Evolutionary conservation across 2,113 vertebrate species (phyloP).

Genomic region (Alligator mississippiensis): DNA sequence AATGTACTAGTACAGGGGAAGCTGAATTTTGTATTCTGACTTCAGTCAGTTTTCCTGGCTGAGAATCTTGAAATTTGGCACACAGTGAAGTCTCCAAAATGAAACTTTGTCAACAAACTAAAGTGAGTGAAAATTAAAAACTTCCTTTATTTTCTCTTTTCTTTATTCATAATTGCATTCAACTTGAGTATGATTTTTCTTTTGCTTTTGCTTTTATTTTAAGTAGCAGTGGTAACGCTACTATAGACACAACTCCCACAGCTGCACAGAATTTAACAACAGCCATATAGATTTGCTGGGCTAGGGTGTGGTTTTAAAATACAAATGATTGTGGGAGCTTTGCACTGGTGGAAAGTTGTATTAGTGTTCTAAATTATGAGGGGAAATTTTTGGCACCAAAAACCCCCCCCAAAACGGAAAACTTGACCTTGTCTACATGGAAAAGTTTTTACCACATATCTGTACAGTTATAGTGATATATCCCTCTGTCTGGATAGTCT

Average conservation of each 20-base stretch:
- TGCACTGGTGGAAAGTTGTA: not conserved
- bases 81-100: not conserved
- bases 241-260: not conserved
- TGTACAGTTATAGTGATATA: not conserved
- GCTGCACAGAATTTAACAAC: not conserved
- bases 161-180: not conserved
- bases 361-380: not conserved
- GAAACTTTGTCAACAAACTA: not conserved
- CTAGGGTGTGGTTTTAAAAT: not conserved
- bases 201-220: not conserved
- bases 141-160: not conserved
- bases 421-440: not conserved
- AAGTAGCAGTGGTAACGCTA: not conserved
- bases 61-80: not conserved
- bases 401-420: not conserved
- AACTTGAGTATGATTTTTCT: not conserved
- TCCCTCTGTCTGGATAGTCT: not conserved
- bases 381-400: not conserved
- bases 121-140: not conserved
- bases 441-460: fast-evolving
- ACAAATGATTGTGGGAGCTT: not conserved
- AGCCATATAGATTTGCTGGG: not conserved
- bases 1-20: not conserved
- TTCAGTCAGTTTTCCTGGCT: not conserved
- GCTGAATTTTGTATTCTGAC: not conserved